phyloP scores from a whole-genome alignment of 2,797 vertebrate species.

The Rachycentron canadum region DNA sequence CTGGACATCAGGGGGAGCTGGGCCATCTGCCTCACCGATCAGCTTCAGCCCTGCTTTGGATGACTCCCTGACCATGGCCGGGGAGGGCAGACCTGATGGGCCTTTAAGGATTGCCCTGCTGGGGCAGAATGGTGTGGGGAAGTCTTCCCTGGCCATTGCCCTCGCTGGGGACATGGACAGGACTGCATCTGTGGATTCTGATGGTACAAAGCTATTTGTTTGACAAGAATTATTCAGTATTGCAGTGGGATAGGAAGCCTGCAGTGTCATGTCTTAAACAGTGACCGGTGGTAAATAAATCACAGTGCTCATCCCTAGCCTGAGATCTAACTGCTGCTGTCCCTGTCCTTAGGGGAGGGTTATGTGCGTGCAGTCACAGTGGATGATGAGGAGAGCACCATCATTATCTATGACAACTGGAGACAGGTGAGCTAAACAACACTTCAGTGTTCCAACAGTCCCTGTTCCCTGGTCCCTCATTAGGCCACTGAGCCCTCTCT shows the following conservation, averaged over 20 bases:
- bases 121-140: slow-evolving; percentile 92
- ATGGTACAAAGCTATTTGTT: slow-evolving; percentile 70
- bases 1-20: slow-evolving; percentile 84
- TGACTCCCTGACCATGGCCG: slow-evolving; percentile 69
- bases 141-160: slow-evolving; percentile 89
- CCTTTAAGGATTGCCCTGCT: slow-evolving; percentile 86
- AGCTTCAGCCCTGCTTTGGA: slow-evolving; percentile 80
- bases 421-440: slow-evolving; percentile 88
- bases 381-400: slow-evolving; percentile 90
- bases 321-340: slow-evolving; percentile 66
- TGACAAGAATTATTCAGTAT: slow-evolving; percentile 4
- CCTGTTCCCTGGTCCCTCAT: slow-evolving; percentile 51
- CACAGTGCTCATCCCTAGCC: slow-evolving; percentile 30
- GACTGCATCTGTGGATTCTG: slow-evolving; percentile 85
- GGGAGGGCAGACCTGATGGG: slow-evolving; percentile 75
- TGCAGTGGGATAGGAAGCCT: background rate
- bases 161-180: slow-evolving; percentile 85
- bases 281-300: slow-evolving; percentile 49
- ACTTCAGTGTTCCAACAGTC: slow-evolving; percentile 27
- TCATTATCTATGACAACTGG: slow-evolving; percentile 94
- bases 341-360: slow-evolving; percentile 86
- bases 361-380: slow-evolving; percentile 88
- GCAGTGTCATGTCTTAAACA: background rate
- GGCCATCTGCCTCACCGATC: slow-evolving; percentile 77
- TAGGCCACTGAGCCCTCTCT: slow-evolving; percentile 42